Base-by-base conservation (phyloP, 1,140 invertebrate genomes). In the Aphaenogaster rudis region DNA sequence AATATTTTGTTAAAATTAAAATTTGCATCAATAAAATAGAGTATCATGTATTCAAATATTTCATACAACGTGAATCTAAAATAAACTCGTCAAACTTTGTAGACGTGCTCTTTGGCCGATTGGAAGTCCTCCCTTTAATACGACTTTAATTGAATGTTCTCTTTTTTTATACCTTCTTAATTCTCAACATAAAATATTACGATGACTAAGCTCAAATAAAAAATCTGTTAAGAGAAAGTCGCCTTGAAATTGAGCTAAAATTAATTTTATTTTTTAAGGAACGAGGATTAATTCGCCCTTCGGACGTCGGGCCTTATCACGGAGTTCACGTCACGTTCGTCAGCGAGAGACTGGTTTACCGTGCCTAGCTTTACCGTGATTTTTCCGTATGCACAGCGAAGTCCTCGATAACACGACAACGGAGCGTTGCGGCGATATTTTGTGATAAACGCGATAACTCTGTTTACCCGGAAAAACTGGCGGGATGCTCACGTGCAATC, bases 391-490 rank as follows among this genome's bases (percentile, higher is more conserved):
- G 28, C 48, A 54, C 2, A 61, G 17, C 4, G n/a, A 74, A 76
- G 54, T 9, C 28, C 28, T 50, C 17, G 54, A 72, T 59, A 59
- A 6, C 48, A 42, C n/a, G 52, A 50, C 39, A 59, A 82, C 28
- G 21, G 11, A 72, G 7, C 28, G 39, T 59, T 36, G 28, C 28
- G 17, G 17, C n/a, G 42, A 50, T 84, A 84, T 84, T 61, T 61
- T 42, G 8, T 45, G 67, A 84, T 84, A 84, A 84, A 61, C 69
- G 45, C 54, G 80, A 84, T 84, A 84, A 84, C 54, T 61, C 17
- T 76, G 66, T 84, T 84, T 84, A 57, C n/a, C 54, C 80, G 69
- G 80, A 76, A 84, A 81, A 84, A 63, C 54, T 17, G 39, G 17
- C 54, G 45, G 54, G 33, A 81, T 54, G 7, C 45, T 36, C 36